Conservation (phyloP, 2,888 invertebrate species). For the Thereva nobilitata region DNA sequence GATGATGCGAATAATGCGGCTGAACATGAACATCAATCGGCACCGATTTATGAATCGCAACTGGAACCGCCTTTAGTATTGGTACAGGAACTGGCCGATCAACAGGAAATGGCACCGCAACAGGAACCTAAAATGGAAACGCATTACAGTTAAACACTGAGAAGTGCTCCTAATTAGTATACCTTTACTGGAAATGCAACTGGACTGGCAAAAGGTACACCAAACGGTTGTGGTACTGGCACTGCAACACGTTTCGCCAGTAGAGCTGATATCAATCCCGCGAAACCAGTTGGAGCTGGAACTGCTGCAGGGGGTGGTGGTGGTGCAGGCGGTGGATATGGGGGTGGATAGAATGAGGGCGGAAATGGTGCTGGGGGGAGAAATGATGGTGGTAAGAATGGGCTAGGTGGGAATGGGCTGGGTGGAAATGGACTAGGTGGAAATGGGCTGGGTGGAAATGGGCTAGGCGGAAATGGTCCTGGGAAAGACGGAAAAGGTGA, state of each 20-base stretch:
- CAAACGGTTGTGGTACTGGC: not conserved
- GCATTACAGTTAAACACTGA: not conserved
- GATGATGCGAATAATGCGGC: too few species aligned
- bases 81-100: not conserved
- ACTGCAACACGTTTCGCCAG: too few species aligned
- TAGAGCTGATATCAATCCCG: not conserved
- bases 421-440: not conserved
- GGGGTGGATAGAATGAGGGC: not conserved
- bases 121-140: not conserved
- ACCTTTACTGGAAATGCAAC: conserved; percentile 3
- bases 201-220: not conserved
- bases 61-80: not conserved
- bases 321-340: not conserved
- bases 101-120: not conserved
- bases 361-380: not conserved
- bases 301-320: not conserved
- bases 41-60: not conserved
- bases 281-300: not conserved
- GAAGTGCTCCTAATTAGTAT: not conserved
- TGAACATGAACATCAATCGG: too few species aligned
- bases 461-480: too few species aligned
- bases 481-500: not conserved
- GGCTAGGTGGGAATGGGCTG: not conserved
- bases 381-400: not conserved
- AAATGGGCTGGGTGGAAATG: not conserved